Evolutionary conservation across 2,797 vertebrate genomes (phyloP).

Genomic region (Poecilia picta): DNA sequence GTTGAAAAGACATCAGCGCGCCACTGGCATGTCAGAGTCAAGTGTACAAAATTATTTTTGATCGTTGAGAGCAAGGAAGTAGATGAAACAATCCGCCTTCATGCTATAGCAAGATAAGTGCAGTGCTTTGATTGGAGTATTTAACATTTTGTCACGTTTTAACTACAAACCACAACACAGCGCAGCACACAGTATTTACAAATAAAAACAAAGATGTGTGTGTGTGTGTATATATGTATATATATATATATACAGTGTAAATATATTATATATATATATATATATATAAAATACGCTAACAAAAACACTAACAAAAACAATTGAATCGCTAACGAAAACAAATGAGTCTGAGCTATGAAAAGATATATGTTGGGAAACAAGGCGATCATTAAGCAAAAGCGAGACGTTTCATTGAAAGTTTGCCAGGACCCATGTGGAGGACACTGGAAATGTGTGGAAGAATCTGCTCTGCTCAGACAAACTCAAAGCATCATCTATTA

Average conservation of each 20-base stretch:
- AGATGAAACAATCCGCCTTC: slow-evolving; percentile 26
- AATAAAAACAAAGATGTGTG: neutral
- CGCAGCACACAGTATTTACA: neutral
- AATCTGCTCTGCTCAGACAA: neutral
- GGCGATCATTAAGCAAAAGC: neutral
- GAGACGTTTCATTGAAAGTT: neutral
- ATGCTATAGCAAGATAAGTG: slow-evolving; percentile 2
- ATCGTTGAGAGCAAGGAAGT: slow-evolving; percentile 32
- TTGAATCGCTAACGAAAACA: neutral
- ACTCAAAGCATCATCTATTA: neutral
- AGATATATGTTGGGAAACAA: neutral
- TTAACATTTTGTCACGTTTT: neutral
- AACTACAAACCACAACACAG: neutral
- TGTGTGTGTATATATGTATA: too few relatives aligned
- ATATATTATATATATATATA: neutral
- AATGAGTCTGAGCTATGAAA: neutral
- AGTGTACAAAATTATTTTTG: slow-evolving; percentile 31
- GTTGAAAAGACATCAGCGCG: slow-evolving; percentile 50
- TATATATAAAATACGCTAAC: neutral
- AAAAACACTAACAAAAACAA: too few relatives aligned
- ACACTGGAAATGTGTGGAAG: neutral
- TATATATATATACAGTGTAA: neutral
- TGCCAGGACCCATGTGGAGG: neutral
- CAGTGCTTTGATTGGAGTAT: neutral
- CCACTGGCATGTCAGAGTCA: slow-evolving; percentile 25